These are phyloP conservation scores for Threskiornis aethiopicus DNA, from an alignment of 2,797 vertebrate genomes.

Conservation along the genomic window DNA sequence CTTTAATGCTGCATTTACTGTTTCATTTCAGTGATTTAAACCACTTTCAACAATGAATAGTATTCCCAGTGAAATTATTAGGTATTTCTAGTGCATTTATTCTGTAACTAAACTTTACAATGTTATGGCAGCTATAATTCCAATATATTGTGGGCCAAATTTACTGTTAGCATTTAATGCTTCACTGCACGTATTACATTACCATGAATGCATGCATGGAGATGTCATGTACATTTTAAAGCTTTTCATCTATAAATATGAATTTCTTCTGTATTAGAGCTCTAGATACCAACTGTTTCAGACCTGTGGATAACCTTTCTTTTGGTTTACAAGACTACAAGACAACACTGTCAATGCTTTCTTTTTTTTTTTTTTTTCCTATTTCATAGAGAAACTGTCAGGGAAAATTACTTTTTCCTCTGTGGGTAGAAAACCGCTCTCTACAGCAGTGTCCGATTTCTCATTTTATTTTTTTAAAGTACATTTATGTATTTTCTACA, in stretches of 20 bases:
- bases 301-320: background rate
- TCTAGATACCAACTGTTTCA: background rate
- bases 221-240: background rate
- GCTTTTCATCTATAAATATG: background rate
- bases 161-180: background rate
- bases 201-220: background rate
- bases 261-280: background rate
- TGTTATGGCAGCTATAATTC: background rate
- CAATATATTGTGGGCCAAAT: background rate
- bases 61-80: background rate
- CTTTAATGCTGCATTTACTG: background rate
- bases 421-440: background rate
- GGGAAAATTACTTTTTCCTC: background rate
- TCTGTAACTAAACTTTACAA: background rate
- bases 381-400: background rate
- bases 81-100: background rate
- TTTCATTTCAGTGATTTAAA: conserved; percentile 16
- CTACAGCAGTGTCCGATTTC: background rate
- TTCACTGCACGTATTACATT: background rate
- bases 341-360: background rate
- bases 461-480: background rate
- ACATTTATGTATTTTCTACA: background rate
- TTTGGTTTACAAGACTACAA: background rate
- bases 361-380: background rate
- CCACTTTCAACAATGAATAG: background rate